Evolutionary conservation across 2,888 invertebrate genomes (phyloP), one percentile per base, ranked within the genome.

Genomic region (Blera fallax): DNA sequence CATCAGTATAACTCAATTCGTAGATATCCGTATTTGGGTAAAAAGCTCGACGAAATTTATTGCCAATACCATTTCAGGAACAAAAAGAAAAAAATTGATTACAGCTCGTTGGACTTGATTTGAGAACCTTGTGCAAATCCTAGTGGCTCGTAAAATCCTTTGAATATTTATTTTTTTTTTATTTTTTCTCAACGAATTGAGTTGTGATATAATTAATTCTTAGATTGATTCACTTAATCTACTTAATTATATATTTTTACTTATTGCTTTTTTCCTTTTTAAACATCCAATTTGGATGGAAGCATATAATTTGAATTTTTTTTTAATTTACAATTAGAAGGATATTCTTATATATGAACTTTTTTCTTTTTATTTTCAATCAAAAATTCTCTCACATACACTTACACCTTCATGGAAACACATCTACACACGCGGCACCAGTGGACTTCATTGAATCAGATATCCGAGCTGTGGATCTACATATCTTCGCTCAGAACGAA

Each of bases 11-110:
- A 69, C 16, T 56, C 45, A 29, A 58, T 60, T 56, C 67, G 69
- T 64, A 69, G 69, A 74, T 84, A 84, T 84, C 83, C 83, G 54
- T 84, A 76, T 76, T 50, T 40, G 67, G 16, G 73, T 58, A 16
- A 70, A 74, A 74, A 74, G 40, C 52, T 74, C 43, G 40, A 56
- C 50, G 24, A 76, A 60, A 58, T 70, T 48, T 58, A 52, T 52
- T 64, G 29, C 14, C 62, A 64, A 62, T 65, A 18, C 21, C 58
- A 65, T 60, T 50, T 16, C 29, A 58, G 50, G 21, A 65, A 67
- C 65, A 65, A 65, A 24, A 50, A 34, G 2, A 34, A 8, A 11
- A 37, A 4, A 6, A 27, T 24, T 40, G 18, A 73, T 52, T 29
- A 29, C 52, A 32, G 10, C 40, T 56, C 32, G 29, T 40, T 43